Evolutionary conservation across 2,113 vertebrate genomes (phyloP).

Genomic region (Thalassoma bifasciatum): DNA sequence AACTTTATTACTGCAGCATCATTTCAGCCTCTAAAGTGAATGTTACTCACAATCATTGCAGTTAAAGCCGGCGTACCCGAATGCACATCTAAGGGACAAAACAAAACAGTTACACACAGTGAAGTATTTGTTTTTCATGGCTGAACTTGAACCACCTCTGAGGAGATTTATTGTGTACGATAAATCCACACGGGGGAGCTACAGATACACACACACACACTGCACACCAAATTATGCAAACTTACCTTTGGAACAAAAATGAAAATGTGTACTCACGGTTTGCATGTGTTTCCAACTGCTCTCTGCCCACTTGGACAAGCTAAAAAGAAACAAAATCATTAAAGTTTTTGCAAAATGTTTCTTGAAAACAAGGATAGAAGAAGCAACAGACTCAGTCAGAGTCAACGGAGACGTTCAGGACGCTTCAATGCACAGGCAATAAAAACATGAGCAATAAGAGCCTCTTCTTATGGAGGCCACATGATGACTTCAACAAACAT

Average conservation of each 20-base stretch:
- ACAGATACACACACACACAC: not conserved
- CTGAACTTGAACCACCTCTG: too few relatives aligned
- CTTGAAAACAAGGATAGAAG: slow-evolving; percentile 19
- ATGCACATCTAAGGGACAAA: slow-evolving; percentile 75
- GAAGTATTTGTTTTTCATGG: too few relatives aligned
- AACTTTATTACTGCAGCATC: not conserved
- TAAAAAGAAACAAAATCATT: slow-evolving; percentile 43
- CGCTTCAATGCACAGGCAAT: slow-evolving; percentile 7
- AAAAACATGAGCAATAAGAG: slow-evolving; percentile 21
- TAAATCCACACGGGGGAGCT: slow-evolving; percentile 56
- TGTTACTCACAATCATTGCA: slow-evolving; percentile 82
- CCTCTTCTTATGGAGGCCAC: slow-evolving; percentile 8
- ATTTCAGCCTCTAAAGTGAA: not conserved
- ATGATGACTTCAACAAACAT: slow-evolving; percentile 11
- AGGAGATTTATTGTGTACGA: not conserved
- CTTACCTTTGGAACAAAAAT: not conserved
- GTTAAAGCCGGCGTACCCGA: slow-evolving; percentile 83
- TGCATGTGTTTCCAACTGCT: slow-evolving; percentile 40
- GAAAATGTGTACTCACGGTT: slow-evolving; percentile 70
- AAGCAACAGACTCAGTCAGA: slow-evolving; percentile 11
- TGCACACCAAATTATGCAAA: not conserved
- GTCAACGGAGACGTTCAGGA: not conserved
- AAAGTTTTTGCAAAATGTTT: not conserved
- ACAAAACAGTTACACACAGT: too few relatives aligned
- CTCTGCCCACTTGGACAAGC: slow-evolving; percentile 78